Evolutionary conservation across 1,140 invertebrate species (phyloP), one percentile per base, ranked within the genome.

Genomic region (Papilio xuthus): DNA sequence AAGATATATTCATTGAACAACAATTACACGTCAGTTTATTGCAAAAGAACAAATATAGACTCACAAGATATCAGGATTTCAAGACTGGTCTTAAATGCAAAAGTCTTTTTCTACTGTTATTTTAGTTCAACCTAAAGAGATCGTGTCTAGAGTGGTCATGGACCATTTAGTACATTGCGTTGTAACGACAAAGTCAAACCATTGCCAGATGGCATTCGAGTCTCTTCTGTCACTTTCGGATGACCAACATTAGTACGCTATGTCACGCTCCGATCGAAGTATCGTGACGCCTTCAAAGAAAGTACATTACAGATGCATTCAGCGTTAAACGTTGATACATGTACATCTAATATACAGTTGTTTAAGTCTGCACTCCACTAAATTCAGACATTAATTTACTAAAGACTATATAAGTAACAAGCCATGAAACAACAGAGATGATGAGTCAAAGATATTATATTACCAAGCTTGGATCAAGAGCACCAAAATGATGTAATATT

Each of bases 231-330:
- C 9, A 23, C 26, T 26, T 73, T 47, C 42, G 20, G 37, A 72
- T 7, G 41, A 23, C 41, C 42, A 44, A 47, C n/a, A 73, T 73
- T 73, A 73, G 71, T 15, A 26, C 71, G 20, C 71, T 20, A 6
- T 73, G 71, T 73, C 71, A 47, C 71, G 71, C 37, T 26, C 42
- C 41, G 71, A 73, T 73, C 41, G n/a, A 42, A 47, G 37, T 73
- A 20, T 73, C 60, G 60, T 67, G 37, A 73, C 42, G 42, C 41
- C 20, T 73, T 73, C 42, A 47, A 73, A 73, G 60, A 67, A 67
- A 67, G 26, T 67, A 10, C 60, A 67, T 67, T 67, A 32, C 26
- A 32, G 4, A 67, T 67, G 26, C 60, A 23, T 67, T 28, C 60
- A 67, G 60, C 56, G 56, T 60, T 26, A 67, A 18, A 13, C 28